Conservation (phyloP, 2,888 invertebrate species). For the Amaurobius ferox region DNA sequence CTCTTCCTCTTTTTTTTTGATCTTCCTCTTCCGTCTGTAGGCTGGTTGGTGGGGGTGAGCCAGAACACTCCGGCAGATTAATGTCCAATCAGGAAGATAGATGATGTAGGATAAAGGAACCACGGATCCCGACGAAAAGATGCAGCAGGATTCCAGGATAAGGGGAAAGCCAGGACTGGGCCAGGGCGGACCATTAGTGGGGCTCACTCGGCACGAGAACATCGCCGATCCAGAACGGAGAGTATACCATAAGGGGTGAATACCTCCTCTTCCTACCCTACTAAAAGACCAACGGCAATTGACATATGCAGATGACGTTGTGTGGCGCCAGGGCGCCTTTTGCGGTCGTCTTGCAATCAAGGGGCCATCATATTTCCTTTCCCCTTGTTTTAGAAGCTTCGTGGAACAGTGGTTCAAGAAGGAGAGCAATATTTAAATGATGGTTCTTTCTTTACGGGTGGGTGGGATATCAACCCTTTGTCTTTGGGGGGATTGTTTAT, state of each 20-base stretch:
- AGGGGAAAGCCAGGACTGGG: background rate
- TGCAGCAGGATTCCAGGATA: slow-evolving; percentile 13
- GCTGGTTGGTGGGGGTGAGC: background rate
- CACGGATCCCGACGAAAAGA: slow-evolving; percentile 59
- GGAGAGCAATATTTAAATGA: slow-evolving; percentile 34
- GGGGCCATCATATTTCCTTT: slow-evolving; percentile 30
- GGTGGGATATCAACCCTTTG: slow-evolving; percentile 3
- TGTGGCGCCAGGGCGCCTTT: slow-evolving; percentile 27
- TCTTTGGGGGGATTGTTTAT: background rate
- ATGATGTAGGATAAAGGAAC: slow-evolving; percentile 68
- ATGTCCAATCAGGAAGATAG: slow-evolving; percentile 71
- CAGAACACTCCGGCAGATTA: slow-evolving; percentile 53
- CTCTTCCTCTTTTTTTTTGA: slow-evolving; percentile 14
- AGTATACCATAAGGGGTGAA: slow-evolving; percentile 10
- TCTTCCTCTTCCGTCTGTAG: background rate
- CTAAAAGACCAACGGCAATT: slow-evolving; percentile 59
- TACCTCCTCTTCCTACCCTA: background rate
- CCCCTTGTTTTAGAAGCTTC: background rate
- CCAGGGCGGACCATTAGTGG: slow-evolving; percentile 26
- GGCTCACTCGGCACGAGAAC: slow-evolving; percentile 37
- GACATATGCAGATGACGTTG: slow-evolving; percentile 62
- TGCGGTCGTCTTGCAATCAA: slow-evolving; percentile 53
- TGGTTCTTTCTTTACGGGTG: background rate
- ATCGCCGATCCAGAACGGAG: slow-evolving; percentile 47
- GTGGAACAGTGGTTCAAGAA: background rate